Base-by-base conservation (phyloP, 2,797 vertebrate genomes). In the Arnoldichthys spilopterus region DNA sequence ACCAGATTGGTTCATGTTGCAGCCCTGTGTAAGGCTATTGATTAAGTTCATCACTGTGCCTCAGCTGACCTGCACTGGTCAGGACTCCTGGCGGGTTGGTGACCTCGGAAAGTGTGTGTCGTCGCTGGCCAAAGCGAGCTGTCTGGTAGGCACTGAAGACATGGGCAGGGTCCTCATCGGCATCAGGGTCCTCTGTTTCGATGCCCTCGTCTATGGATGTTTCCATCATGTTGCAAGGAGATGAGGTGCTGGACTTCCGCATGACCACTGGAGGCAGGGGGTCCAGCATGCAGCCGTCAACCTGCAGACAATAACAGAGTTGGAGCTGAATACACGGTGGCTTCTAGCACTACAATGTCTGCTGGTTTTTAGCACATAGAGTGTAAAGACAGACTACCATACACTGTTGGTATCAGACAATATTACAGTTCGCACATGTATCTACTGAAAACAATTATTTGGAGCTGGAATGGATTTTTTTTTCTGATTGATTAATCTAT, bases 221-320 rank as follows among this genome's bases (percentile, higher is more conserved):
- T 86, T 99, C 97, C 97, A 99, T 99, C 97, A 98, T 95, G 93
- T 96, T 98, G 91, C 94, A 96, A n/a, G 96, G 97, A 34, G 97
- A 93, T 0, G 97, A 96, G 28, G 96, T 95, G 91, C 97, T 97
- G n/a, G 95, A 96, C 77, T 99, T 99, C 86, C 96, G 94, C 15
- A 93, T 88, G 80, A 91, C 90, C 82, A 94, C 49, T 0, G 95
- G 89, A 13, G 97, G 94, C 61, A 98, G 89, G 0, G 97, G 98
- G 85, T 99, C 98, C 81, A 98, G 92, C 85, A 99, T 92, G 85
- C 98, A 99, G 88, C 98, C 98, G 0, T 97, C 97, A 32, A 99
- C 95, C 98, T 99, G 85, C 0, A 45, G 0, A 78, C 53, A 62
- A 32, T 1, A 9, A 32, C n/a, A 22, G 6, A 34, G 13, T 30